Evolutionary conservation across 30 jellyfish, hydroid and myxozoan genomes (phyloP), one percentile per base, ranked within the genome.

Genomic region (Hydra vulgaris): DNA sequence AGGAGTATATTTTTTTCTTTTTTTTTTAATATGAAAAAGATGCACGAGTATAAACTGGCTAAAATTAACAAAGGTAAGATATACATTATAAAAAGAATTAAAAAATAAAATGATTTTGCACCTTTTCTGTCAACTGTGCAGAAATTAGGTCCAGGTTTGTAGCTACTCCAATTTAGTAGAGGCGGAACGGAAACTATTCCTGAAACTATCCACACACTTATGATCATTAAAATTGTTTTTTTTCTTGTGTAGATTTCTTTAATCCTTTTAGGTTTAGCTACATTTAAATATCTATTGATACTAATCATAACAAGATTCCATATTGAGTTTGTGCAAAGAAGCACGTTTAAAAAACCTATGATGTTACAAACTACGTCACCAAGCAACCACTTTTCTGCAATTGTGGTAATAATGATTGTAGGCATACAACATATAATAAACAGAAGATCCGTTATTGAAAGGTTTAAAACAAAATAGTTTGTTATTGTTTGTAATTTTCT

Each of bases 401-500:
- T 78, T 8, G 99, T 68, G 26, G 99, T 92, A 25, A 83, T 74
- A 1, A 92, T 26, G 19, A 92, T 66, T 84, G 84, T 26, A 8
- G 96, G 96, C 94, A 92, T 84, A 17, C 94, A 95, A 54, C 95
- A 80, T 25, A 87, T 18, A 18, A 84, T 82, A 26, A 86, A 92
- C 0, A 92, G 84, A n/a, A 92, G 81, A 72, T 92, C 99, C 16
- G 99, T 95, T 18, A 87, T 77, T 20, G 99, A 96, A 19, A 92
- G 86, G 70, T 84, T 92, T 72, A 88, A 87, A 17, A 92, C 99
- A 73, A 88, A 83, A 77, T 92, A 92, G 81, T 92, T 92, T 18
- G 99, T 94, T 74, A 92, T 21, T 20, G 96, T 87, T 75, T 84
- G 89, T 0, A 92, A 85, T 54, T 89, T 82, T 27, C 66, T 66